These are phyloP conservation scores for Castor canadensis DNA, from an alignment of 2,113 vertebrate genomes.

Conservation along the genomic window DNA sequence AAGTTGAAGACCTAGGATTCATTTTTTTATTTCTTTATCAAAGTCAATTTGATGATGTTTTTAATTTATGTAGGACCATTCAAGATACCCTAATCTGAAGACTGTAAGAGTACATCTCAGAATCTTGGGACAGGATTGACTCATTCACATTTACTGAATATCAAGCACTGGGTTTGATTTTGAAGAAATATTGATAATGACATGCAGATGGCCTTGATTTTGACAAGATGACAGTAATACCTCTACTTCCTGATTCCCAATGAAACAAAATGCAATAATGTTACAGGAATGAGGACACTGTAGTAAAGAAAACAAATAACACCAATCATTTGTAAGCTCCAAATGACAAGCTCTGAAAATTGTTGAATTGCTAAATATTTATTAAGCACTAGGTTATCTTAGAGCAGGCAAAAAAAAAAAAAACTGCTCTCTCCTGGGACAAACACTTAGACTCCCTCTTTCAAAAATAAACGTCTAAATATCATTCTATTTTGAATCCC, in stretches of 20 bases:
- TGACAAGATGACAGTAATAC: not conserved
- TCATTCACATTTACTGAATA: not conserved
- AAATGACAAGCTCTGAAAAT: not conserved
- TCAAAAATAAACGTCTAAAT: constrained; percentile 47
- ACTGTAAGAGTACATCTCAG: not conserved
- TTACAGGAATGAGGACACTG: not conserved
- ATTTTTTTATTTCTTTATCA: constrained; percentile 18
- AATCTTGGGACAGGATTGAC: not conserved
- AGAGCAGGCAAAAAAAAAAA: constrained; percentile 51
- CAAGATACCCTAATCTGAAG: not conserved
- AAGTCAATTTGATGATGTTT: not conserved
- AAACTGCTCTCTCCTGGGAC: not conserved
- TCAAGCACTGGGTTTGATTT: not conserved
- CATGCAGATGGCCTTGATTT: not conserved
- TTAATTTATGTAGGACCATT: not conserved
- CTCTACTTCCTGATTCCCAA: not conserved
- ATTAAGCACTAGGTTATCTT: not conserved
- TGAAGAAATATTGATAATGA: not conserved
- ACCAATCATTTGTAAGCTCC: not conserved
- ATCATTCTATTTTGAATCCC: constrained; percentile 10
- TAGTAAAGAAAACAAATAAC: not conserved
- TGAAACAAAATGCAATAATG: not conserved
- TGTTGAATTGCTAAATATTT: not conserved
- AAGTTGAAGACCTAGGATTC: not conserved
- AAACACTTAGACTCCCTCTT: not conserved